Evolutionary conservation across 2,888 invertebrate species (phyloP).

Genomic region (Tupiocoris notatus): DNA sequence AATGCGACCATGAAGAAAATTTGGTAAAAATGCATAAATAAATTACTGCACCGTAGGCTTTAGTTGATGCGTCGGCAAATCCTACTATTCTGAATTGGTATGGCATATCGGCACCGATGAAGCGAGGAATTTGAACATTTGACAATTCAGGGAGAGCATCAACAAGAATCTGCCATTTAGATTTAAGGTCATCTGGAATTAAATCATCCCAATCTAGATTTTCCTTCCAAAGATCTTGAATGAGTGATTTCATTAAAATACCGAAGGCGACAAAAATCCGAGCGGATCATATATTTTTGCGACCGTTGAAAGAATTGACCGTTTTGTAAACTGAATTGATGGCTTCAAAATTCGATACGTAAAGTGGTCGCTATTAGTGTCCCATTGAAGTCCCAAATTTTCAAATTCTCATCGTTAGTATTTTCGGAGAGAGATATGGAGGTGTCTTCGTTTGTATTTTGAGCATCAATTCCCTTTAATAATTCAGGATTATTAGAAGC

Average conservation of each 20-base stretch:
- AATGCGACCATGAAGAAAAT: background rate
- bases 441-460: too few species aligned
- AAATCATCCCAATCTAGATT: slow-evolving; percentile 2
- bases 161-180: background rate
- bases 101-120: background rate
- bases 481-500: slow-evolving; percentile 18
- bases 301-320: slow-evolving; percentile 44
- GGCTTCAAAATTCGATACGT: slow-evolving; percentile 32
- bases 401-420: slow-evolving; percentile 37
- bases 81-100: background rate
- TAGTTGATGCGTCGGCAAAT: slow-evolving; percentile 14
- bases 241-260: background rate
- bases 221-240: slow-evolving; percentile 27
- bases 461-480: background rate
- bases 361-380: slow-evolving; percentile 41
- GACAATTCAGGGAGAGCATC: background rate
- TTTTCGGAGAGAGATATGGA: background rate
- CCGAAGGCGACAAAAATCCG: slow-evolving; percentile 17
- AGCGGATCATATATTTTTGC: background rate
- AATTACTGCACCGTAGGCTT: background rate
- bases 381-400: slow-evolving; percentile 48
- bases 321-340: slow-evolving; percentile 39
- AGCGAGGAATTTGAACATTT: slow-evolving; percentile 12
- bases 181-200: background rate
- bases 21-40: background rate